Conservation (phyloP, 2,888 invertebrate genomes). For the Vanessa cardui region DNA sequence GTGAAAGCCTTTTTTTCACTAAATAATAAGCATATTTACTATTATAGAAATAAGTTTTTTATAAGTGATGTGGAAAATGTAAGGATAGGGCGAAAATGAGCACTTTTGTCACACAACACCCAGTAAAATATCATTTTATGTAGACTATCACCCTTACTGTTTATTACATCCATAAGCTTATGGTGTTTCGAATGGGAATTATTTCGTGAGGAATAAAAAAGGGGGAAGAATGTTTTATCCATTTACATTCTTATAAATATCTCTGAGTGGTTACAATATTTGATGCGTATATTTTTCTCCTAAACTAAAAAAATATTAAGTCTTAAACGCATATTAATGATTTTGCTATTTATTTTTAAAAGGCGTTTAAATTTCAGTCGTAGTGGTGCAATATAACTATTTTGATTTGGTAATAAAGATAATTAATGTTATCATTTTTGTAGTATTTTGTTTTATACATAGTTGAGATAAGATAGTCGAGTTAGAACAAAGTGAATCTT, state of each 20-base stretch:
- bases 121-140: slow-evolving; percentile 62
- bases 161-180: slow-evolving; percentile 56
- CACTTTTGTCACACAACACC: slow-evolving; percentile 54
- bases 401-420: too few species aligned
- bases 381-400: too few species aligned
- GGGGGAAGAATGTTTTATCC: slow-evolving; percentile 1
- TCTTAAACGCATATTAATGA: too few species aligned
- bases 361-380: too few species aligned
- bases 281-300: neutral
- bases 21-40: too few species aligned
- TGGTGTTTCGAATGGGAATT: slow-evolving; percentile 55
- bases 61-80: neutral
- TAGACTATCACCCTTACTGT: slow-evolving; percentile 59
- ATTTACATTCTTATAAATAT: slow-evolving; percentile 1
- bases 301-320: neutral
- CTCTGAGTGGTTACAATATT: neutral
- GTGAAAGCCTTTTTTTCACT: too few species aligned
- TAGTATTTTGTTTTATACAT: too few species aligned
- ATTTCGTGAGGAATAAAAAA: slow-evolving; percentile 45
- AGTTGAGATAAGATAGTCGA: too few species aligned
- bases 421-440: too few species aligned
- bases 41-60: neutral
- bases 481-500: too few species aligned
- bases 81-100: slow-evolving; percentile 49
- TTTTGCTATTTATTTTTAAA: too few species aligned